Evolutionary conservation across 2,888 invertebrate species (phyloP).

Genomic region (Schizotus pectinicornis): DNA sequence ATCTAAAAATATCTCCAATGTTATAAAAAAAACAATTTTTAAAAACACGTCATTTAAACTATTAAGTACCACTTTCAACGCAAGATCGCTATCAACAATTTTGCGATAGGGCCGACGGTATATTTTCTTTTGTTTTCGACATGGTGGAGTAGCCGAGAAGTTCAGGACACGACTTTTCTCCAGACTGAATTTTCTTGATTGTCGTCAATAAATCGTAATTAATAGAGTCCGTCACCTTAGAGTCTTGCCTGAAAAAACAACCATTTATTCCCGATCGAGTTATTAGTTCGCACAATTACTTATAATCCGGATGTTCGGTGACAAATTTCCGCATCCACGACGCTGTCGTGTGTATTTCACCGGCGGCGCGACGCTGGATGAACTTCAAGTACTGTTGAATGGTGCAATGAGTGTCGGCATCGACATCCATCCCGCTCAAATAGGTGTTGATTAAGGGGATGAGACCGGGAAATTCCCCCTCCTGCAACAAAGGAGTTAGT

Average conservation of each 20-base stretch:
- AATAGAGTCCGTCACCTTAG: conserved; percentile 84
- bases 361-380: conserved; percentile 85
- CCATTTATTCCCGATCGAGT: no score
- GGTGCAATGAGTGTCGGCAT: conserved; percentile 97
- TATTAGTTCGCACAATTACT: no score
- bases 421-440: conserved; percentile 93
- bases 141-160: conserved; percentile 76
- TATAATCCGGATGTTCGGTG: conserved; percentile 85
- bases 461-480: conserved; percentile 91
- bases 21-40: no score
- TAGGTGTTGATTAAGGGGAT: conserved; percentile 94
- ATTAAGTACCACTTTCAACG: not conserved
- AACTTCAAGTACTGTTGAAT: conserved; percentile 95
- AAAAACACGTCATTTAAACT: not conserved
- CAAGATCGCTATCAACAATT: conserved; percentile 38
- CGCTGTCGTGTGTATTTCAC: conserved; percentile 92
- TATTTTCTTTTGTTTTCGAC: conserved; percentile 84
- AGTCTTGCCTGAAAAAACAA: conserved; percentile 74
- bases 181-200: conserved; percentile 75
- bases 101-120: conserved; percentile 74
- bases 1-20: no score
- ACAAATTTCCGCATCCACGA: conserved; percentile 94
- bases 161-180: conserved; percentile 73
- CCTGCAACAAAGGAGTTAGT: conserved; percentile 59
- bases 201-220: conserved; percentile 89